Evolutionary conservation across 30 jellyfish, hydroid and myxozoan genomes (phyloP).

Genomic region (Hydractinia symbiolongicarpus): DNA sequence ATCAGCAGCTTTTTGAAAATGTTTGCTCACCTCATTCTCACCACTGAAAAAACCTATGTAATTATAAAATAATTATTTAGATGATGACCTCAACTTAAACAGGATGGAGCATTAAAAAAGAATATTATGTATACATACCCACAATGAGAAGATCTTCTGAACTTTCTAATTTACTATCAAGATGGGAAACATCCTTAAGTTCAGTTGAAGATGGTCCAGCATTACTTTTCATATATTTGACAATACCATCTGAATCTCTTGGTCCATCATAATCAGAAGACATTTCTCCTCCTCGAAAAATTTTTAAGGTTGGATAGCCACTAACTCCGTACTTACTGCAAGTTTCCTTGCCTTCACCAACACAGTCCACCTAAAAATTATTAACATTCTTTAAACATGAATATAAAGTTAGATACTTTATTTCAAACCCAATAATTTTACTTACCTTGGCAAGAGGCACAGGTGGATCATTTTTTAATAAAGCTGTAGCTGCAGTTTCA

Average conservation of each 20-base stretch:
- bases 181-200: constrained; percentile 44
- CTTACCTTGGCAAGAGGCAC: constrained; percentile 73
- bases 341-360: constrained; percentile 82
- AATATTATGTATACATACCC: constrained; percentile 38
- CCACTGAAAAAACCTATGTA: constrained; percentile 60
- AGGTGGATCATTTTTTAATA: constrained; percentile 81
- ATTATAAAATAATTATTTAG: neutral
- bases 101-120: neutral
- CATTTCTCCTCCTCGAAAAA: constrained; percentile 66
- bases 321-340: constrained; percentile 75
- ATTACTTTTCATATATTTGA: constrained; percentile 65
- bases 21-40: constrained; percentile 48
- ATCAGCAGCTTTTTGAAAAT: constrained; percentile 55
- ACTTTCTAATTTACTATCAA: constrained; percentile 41
- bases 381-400: neutral
- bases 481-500: constrained; percentile 80
- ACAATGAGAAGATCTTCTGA: constrained; percentile 74
- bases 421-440: neutral
- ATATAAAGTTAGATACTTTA: neutral
- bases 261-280: constrained; percentile 91
- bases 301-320: constrained; percentile 95
- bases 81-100: neutral
- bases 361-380: constrained; percentile 77
- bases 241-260: constrained; percentile 76
- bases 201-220: constrained; percentile 87